These are phyloP conservation scores for Apodemus speciosus DNA, from an alignment of 2,113 vertebrate genomes.

Conservation along the genomic window DNA sequence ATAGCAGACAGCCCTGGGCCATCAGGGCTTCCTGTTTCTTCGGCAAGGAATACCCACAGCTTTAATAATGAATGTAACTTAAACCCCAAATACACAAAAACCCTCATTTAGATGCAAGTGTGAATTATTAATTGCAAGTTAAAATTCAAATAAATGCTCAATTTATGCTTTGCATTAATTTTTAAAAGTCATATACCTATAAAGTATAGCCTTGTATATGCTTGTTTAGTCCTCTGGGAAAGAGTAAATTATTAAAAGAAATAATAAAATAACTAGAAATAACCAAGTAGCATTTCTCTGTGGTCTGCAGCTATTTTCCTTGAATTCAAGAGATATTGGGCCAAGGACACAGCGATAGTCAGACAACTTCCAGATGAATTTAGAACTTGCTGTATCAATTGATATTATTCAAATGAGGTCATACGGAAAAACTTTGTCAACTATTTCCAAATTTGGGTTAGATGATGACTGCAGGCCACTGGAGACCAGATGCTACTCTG, in stretches of 20 bases:
- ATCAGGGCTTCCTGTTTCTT: not conserved
- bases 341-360: slow-evolving; percentile 63
- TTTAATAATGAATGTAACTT: slow-evolving; percentile 28
- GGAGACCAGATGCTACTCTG: slow-evolving; percentile 70
- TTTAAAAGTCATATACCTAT: not conserved
- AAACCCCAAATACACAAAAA: slow-evolving; percentile 20
- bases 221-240: not conserved
- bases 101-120: slow-evolving; percentile 10
- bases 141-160: slow-evolving; percentile 33
- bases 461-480: slow-evolving; percentile 74
- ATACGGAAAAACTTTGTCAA: slow-evolving; percentile 59
- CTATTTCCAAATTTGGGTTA: slow-evolving; percentile 73
- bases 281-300: slow-evolving; percentile 15
- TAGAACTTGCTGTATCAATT: slow-evolving; percentile 61
- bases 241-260: not conserved
- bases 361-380: slow-evolving; percentile 51
- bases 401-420: slow-evolving; percentile 75
- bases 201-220: not conserved
- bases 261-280: not conserved
- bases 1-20: too few species aligned
- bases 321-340: slow-evolving; percentile 62
- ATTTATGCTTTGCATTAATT: slow-evolving; percentile 36
- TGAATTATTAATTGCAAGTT: slow-evolving; percentile 28
- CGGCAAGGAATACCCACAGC: not conserved
- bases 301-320: slow-evolving; percentile 23